Conservation (phyloP, 1,140 invertebrate genomes). For the Plectrocnemia conspersa region DNA sequence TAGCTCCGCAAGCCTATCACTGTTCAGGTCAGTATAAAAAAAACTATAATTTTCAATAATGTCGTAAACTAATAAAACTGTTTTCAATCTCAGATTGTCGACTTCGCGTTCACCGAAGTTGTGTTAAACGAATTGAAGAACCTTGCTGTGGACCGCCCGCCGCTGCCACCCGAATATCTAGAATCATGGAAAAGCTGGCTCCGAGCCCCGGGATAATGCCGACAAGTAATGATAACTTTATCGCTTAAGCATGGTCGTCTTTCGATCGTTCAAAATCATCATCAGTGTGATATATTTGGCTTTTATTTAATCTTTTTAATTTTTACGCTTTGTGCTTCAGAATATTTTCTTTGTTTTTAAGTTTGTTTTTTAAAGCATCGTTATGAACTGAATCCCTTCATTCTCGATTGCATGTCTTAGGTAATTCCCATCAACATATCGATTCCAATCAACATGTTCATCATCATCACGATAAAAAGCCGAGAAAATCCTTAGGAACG, state of each 20-base stretch:
- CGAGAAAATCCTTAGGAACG: slow-evolving; percentile 42
- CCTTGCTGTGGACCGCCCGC: slow-evolving; percentile 74
- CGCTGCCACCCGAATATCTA: slow-evolving; percentile 62
- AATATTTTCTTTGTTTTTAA: background rate
- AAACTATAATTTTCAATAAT: background rate
- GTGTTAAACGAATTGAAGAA: slow-evolving; percentile 78
- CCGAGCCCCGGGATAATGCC: slow-evolving; percentile 3
- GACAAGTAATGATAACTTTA: slow-evolving; percentile 12
- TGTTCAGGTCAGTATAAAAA: slow-evolving; percentile 65
- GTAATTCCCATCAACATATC: slow-evolving; percentile 25
- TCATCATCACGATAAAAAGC: slow-evolving; percentile 42
- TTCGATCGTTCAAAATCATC: slow-evolving; percentile 1
- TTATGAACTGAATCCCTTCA: background rate
- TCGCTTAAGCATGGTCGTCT: background rate
- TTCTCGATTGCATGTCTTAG: slow-evolving; percentile 24
- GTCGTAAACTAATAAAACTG: background rate
- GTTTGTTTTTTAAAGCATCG: background rate
- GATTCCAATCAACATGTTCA: slow-evolving; percentile 29
- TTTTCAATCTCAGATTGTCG: slow-evolving; percentile 67
- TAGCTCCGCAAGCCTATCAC: slow-evolving; percentile 90
- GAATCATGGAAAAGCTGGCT: slow-evolving; percentile 62
- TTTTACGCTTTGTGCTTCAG: background rate
- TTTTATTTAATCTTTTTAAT: slow-evolving; percentile 1
- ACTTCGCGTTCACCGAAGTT: slow-evolving; percentile 81
- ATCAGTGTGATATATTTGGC: slow-evolving; percentile 36